These are phyloP conservation scores for Achroia grisella DNA, from an alignment of 1,140 invertebrate species.

Conservation along the genomic window DNA sequence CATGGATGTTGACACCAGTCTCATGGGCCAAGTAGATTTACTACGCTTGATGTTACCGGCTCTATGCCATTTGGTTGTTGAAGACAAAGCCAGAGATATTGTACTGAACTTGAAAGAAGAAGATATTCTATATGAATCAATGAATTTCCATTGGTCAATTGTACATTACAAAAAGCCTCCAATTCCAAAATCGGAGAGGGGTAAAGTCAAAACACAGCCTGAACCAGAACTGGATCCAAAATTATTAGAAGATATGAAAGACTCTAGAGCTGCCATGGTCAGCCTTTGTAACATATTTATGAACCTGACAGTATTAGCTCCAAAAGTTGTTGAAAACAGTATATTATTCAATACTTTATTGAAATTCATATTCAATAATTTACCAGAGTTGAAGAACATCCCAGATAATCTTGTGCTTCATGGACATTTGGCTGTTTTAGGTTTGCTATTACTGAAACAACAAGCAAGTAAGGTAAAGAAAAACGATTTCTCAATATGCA, in stretches of 20 bases:
- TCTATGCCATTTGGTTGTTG: conserved; percentile 91
- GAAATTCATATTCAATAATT: conserved; percentile 89
- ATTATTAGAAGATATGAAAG: conserved; percentile 85
- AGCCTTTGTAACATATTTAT: conserved; percentile 93
- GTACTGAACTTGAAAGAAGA: conserved; percentile 86
- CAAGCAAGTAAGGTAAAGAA: conserved; percentile 87
- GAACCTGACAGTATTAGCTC: conserved; percentile 92
- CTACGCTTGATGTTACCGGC: conserved; percentile 88
- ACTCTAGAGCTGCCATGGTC: conserved; percentile 87
- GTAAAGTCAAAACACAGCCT: conserved; percentile 82
- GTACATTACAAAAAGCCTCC: conserved; percentile 89
- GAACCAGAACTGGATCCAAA: conserved; percentile 82
- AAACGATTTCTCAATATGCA: conserved; percentile 89
- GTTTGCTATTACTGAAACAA: conserved; percentile 88
- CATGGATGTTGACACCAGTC: conserved; percentile 65
- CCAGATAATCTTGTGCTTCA: conserved; percentile 88
- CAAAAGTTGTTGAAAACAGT: conserved; percentile 85
- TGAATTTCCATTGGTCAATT: conserved; percentile 90
- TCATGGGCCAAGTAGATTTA: conserved; percentile 82
- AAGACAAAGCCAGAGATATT: conserved; percentile 89
- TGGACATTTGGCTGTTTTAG: conserved; percentile 88
- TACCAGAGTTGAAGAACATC: conserved; percentile 89
- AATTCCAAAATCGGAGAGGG: conserved; percentile 83
- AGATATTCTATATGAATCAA: conserved; percentile 84
- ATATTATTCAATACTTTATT: conserved; percentile 84